phyloP scores from a whole-genome alignment of 2,888 invertebrate species.

The Habrosyne pyritoides region DNA sequence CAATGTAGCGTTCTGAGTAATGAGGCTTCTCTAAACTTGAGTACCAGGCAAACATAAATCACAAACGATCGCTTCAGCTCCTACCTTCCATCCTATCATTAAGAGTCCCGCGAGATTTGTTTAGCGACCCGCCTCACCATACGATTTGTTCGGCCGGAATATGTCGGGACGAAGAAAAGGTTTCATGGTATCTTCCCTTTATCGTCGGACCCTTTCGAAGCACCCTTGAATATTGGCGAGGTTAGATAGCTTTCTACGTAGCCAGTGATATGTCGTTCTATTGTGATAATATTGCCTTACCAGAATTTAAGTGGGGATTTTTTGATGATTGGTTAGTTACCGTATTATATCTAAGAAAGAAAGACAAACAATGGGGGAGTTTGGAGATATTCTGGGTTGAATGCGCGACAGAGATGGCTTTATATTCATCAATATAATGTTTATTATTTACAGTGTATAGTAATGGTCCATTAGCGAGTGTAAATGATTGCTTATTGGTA shows the following conservation, averaged over 20 bases:
- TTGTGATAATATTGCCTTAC: constrained; percentile 2
- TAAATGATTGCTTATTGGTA: too few species aligned
- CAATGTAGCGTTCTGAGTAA: too few species aligned
- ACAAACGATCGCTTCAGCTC: not conserved
- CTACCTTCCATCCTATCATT: not conserved
- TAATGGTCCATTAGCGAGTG: too few species aligned
- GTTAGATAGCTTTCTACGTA: constrained; percentile 1
- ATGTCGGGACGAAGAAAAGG: constrained; percentile 9
- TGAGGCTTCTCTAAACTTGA: too few species aligned
- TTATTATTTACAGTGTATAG: too few species aligned
- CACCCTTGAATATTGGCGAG: constrained; percentile 22
- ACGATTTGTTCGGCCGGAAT: constrained; percentile 20
- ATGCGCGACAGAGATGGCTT: too few species aligned
- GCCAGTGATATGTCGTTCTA: constrained; percentile 1
- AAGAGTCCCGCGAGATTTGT: constrained; percentile 16
- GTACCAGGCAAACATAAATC: not conserved
- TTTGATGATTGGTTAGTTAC: constrained; percentile 5
- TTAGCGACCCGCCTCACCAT: constrained; percentile 15
- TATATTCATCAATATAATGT: too few species aligned
- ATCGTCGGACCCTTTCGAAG: constrained; percentile 14
- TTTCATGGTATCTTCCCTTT: constrained; percentile 12
- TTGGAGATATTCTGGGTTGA: too few species aligned
- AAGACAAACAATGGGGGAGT: too few species aligned
- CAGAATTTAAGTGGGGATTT: constrained; percentile 19
- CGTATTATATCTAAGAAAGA: not conserved